Percentiles rank a stretch among this genome's conserved stretches.
These are phyloP conservation scores for Pachypeltis micranthus DNA, from an alignment of 1,140 invertebrate species.

Conservation along the genomic window DNA sequence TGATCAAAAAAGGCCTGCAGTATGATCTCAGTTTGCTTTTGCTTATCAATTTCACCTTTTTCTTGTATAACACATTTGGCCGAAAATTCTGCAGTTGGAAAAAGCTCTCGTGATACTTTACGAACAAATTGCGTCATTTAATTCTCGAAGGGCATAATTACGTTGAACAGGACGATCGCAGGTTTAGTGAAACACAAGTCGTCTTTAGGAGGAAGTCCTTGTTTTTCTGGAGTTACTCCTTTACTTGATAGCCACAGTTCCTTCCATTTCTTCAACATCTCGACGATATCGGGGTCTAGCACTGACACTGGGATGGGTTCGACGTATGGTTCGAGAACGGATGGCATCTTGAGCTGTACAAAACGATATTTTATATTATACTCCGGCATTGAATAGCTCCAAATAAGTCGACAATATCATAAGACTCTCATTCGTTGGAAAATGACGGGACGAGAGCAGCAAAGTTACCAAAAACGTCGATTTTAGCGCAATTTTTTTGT, in stretches of 20 bases:
- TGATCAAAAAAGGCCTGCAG: background rate
- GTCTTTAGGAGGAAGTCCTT: background rate
- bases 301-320: background rate
- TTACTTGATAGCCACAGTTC: background rate
- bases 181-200: background rate
- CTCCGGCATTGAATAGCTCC: no score
- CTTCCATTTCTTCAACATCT: background rate
- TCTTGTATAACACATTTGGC: background rate
- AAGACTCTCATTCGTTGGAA: no score
- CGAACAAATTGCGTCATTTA: background rate
- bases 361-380: no score
- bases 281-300: background rate
- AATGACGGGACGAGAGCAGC: no score
- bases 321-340: background rate
- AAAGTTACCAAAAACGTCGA: no score
- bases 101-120: background rate
- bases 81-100: constrained; percentile 6
- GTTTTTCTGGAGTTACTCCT: background rate
- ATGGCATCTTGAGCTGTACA: background rate
- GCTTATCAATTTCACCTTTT: background rate
- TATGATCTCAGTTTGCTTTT: background rate
- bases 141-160: background rate
- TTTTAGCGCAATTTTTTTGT: no score
- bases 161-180: background rate
- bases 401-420: no score